Conservation (phyloP, 1,140 invertebrate species). For the Coboldia fuscipes region DNA sequence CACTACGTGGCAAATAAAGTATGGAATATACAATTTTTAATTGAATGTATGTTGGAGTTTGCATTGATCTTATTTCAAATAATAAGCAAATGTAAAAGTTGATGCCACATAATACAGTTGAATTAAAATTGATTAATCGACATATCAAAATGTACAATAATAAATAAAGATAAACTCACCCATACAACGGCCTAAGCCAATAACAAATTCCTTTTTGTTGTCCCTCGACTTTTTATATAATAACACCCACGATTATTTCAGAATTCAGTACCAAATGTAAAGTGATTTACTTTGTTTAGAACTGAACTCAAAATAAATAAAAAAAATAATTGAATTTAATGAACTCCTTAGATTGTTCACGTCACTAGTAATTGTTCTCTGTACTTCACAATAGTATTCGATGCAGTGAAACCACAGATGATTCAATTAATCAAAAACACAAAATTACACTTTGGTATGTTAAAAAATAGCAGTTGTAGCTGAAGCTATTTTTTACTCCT, state of each 20-base stretch:
- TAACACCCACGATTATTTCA: neutral
- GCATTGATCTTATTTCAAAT: too few species aligned
- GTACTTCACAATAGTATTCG: neutral
- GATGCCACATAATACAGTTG: too few species aligned
- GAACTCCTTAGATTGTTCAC: neutral
- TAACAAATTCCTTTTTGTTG: slow-evolving; percentile 22
- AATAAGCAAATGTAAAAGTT: too few species aligned
- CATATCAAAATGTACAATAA: slow-evolving; percentile 1
- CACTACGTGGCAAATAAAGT: too few species aligned
- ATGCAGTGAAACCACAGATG: too few species aligned
- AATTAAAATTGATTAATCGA: slow-evolving; percentile 1
- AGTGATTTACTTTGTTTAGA: neutral
- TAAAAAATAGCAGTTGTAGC: too few species aligned
- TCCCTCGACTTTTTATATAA: neutral
- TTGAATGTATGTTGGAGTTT: too few species aligned
- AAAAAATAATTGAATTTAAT: neutral
- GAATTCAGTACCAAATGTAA: too few species aligned
- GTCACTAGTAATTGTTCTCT: neutral
- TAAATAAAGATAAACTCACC: slow-evolving; percentile 18
- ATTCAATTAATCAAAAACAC: too few species aligned
- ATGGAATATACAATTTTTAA: too few species aligned
- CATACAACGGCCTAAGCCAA: slow-evolving; percentile 31
- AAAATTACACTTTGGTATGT: too few species aligned
- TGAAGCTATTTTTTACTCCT: too few species aligned
- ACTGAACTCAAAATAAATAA: neutral